Percentiles rank a stretch among this genome's conserved stretches.
Conservation (phyloP, 2,113 vertebrate genomes). For the Piaya cayana region DNA sequence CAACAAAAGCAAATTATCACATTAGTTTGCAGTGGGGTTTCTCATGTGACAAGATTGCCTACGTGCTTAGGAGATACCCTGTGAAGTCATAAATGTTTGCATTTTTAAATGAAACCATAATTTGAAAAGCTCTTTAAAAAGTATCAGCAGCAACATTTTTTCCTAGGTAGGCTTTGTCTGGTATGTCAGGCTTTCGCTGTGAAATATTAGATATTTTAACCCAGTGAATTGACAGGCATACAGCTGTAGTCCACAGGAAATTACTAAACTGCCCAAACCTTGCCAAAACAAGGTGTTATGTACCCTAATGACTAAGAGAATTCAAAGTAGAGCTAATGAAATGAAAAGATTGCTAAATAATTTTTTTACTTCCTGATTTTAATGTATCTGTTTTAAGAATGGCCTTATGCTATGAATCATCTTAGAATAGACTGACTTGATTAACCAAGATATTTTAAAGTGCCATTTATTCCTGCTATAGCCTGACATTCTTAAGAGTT, state of each 20-base stretch:
- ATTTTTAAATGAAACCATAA: neutral
- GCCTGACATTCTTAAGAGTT: neutral
- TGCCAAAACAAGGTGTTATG: neutral
- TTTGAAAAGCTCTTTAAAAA: neutral
- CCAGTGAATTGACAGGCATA: neutral
- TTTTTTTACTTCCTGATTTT: neutral
- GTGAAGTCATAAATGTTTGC: neutral
- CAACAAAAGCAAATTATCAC: neutral
- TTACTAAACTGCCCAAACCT: neutral
- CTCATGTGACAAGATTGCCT: neutral
- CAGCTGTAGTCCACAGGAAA: neutral
- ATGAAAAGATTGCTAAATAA: neutral
- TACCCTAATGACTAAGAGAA: neutral
- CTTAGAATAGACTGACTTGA: neutral
- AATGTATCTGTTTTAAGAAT: constrained; percentile 7
- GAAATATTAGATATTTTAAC: neutral
- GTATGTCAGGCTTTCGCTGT: neutral
- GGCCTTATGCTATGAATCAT: neutral
- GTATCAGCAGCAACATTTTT: neutral
- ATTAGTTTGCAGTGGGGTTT: neutral
- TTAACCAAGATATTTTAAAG: neutral
- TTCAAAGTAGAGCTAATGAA: constrained; percentile 2
- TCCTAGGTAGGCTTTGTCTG: neutral
- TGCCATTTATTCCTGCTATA: neutral
- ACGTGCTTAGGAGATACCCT: neutral